Evolutionary conservation across 2,113 vertebrate species (phyloP).

Genomic region (Argyrosomus japonicus): DNA sequence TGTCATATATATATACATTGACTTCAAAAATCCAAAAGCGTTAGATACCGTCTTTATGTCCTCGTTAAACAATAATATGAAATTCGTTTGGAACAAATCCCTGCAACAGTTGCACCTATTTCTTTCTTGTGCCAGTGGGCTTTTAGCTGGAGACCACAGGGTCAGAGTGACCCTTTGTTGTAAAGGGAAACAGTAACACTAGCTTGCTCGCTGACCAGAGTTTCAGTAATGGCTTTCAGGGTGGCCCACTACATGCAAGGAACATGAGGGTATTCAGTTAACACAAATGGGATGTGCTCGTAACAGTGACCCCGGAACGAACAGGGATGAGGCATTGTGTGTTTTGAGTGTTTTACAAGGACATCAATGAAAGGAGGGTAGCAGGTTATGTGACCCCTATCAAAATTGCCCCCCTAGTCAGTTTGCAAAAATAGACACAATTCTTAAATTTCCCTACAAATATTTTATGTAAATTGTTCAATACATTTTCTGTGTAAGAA

Average conservation of each 20-base stretch:
- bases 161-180: slow-evolving; percentile 36
- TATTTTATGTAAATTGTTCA: background rate
- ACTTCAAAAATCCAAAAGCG: background rate
- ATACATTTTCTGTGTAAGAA: background rate
- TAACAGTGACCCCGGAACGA: slow-evolving; percentile 73
- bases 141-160: slow-evolving; percentile 24
- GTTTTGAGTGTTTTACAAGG: slow-evolving; percentile 81
- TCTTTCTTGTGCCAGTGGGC: slow-evolving; percentile 13
- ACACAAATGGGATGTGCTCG: slow-evolving; percentile 79
- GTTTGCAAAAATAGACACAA: slow-evolving; percentile 11
- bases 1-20: background rate
- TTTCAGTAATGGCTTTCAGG: slow-evolving; percentile 77
- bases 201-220: slow-evolving; percentile 34
- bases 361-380: slow-evolving; percentile 63
- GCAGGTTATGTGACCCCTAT: slow-evolving; percentile 60
- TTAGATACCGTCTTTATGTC: background rate
- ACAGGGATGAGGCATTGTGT: slow-evolving; percentile 75
- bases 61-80: background rate
- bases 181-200: slow-evolving; percentile 56
- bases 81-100: slow-evolving; percentile 5
- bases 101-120: background rate
- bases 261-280: slow-evolving; percentile 80
- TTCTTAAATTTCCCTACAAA: background rate
- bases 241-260: slow-evolving; percentile 71
- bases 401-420: slow-evolving; percentile 41